Conservation (phyloP, 23 tunicate genomes). For the Styela clava region DNA sequence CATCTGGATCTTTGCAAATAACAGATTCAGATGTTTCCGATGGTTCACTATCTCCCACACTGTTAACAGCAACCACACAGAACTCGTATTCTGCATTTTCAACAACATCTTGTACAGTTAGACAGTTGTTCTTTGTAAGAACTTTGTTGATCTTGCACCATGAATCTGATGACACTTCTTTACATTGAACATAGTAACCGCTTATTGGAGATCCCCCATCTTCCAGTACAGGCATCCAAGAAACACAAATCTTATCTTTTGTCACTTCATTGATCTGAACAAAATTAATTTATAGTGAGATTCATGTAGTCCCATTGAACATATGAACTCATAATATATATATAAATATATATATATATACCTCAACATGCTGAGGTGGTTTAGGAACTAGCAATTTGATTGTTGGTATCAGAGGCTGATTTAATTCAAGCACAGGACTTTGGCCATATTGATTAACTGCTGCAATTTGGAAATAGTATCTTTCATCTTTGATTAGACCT, state of each 20-base stretch:
- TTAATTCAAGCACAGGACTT: constrained; percentile 40
- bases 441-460: constrained; percentile 78
- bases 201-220: constrained; percentile 59
- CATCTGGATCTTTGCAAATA: constrained; percentile 73
- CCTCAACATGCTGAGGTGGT: constrained; percentile 66
- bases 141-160: constrained; percentile 78
- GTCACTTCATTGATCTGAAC: constrained; percentile 62
- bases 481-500: constrained; percentile 32
- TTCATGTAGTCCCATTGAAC: too few relatives aligned
- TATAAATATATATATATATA: too few relatives aligned
- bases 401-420: constrained; percentile 38
- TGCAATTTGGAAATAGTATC: constrained; percentile 65
- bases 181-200: constrained; percentile 81
- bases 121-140: constrained; percentile 39
- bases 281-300: background rate
- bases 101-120: constrained; percentile 56
- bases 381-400: constrained; percentile 65
- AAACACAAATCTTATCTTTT: constrained; percentile 52
- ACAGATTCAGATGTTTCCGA: constrained; percentile 66
- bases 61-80: constrained; percentile 85
- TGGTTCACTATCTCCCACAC: constrained; percentile 74
- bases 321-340: too few relatives aligned
- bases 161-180: constrained; percentile 43
- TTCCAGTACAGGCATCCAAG: constrained; percentile 54
- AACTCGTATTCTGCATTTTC: constrained; percentile 75